Percentiles rank a stretch among this genome's conserved stretches.
Conservation (phyloP, 2,113 vertebrate genomes). For the Callaeas wilsoni region DNA sequence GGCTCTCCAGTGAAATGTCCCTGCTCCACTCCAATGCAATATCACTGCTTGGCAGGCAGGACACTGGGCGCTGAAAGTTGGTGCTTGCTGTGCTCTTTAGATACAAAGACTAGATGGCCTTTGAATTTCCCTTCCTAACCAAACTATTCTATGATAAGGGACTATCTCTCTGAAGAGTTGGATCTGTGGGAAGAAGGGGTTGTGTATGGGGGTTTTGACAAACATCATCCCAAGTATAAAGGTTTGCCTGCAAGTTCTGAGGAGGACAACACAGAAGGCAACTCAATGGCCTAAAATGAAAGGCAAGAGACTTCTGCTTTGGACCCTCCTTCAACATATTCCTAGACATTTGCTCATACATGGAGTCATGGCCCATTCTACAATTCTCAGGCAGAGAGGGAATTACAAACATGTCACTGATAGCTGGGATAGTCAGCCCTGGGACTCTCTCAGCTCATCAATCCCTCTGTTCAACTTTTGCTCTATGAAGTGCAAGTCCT, state of each 20-base stretch:
- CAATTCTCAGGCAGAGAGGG: background rate
- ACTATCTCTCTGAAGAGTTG: background rate
- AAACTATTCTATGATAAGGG: background rate
- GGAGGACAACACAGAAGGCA: background rate
- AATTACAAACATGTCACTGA: background rate
- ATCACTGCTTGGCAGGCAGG: background rate
- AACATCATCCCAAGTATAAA: background rate
- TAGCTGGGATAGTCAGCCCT: background rate
- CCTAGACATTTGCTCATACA: background rate
- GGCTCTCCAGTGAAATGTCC: background rate
- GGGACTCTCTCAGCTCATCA: background rate
- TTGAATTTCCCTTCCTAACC: background rate
- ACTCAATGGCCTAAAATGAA: background rate
- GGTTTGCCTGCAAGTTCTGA: background rate
- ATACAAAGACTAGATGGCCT: background rate
- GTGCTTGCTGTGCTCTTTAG: background rate
- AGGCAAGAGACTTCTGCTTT: background rate
- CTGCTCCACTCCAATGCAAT: accelerated
- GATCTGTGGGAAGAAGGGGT: background rate
- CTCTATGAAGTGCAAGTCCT: background rate
- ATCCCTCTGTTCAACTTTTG: background rate
- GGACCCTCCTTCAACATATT: background rate
- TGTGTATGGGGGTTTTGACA: background rate
- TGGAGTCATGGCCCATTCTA: background rate
- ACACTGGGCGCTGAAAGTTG: background rate